phyloP scores from a whole-genome alignment of 2,113 vertebrate species.

The Carollia perspicillata region DNA sequence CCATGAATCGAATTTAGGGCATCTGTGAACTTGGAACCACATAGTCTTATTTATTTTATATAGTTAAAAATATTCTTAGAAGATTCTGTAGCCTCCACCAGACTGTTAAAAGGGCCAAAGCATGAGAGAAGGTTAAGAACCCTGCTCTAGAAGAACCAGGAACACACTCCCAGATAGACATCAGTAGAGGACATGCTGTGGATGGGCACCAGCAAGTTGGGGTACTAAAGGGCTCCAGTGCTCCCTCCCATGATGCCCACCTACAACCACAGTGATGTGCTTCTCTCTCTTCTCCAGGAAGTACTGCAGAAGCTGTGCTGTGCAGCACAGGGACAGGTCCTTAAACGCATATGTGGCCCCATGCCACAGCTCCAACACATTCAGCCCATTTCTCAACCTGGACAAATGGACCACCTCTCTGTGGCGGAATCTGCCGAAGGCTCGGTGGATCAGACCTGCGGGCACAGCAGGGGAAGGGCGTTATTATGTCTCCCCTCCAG shows the following conservation, averaged over 20 bases:
- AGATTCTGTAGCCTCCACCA: background rate
- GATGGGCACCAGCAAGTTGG: fast-evolving
- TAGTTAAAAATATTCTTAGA: background rate
- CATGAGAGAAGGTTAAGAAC: background rate
- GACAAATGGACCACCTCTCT: conserved; percentile 82
- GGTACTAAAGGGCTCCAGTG: fast-evolving
- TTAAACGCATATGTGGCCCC: conserved; percentile 92
- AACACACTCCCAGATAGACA: background rate
- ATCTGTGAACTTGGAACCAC: background rate
- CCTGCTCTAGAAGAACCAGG: background rate
- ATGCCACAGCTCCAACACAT: conserved; percentile 93
- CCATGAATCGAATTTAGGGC: background rate
- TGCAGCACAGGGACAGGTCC: conserved; percentile 93
- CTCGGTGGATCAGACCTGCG: conserved; percentile 85
- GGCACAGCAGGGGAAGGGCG: background rate
- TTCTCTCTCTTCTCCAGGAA: conserved; percentile 86
- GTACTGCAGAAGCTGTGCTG: conserved; percentile 88
- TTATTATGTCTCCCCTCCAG: background rate
- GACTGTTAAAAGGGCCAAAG: background rate
- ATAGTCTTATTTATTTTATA: background rate
- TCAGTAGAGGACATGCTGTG: fast-evolving
- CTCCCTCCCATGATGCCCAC: conserved; percentile 73
- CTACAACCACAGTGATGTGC: conserved; percentile 88
- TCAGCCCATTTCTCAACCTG: conserved; percentile 83
- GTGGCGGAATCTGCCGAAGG: conserved; percentile 88